Conservation (phyloP, 2,113 vertebrate species). For the Coryphaenoides rupestris region DNA sequence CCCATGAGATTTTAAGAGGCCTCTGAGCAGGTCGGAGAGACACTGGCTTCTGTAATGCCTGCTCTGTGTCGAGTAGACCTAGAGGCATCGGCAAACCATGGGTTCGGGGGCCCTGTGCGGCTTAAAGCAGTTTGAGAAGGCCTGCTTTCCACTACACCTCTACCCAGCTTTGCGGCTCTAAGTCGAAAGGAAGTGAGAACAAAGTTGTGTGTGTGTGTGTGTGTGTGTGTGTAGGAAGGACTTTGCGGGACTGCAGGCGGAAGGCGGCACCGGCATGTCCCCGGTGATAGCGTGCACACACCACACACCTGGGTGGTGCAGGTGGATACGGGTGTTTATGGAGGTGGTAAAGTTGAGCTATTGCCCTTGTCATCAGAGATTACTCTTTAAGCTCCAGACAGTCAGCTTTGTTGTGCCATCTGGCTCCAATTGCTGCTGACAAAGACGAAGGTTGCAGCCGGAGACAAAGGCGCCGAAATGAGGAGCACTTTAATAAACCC, state of each 20-base stretch:
- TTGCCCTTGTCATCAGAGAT: conserved; percentile 60
- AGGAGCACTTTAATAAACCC: conserved; percentile 68
- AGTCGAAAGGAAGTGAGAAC: too few species aligned
- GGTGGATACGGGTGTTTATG: conserved; percentile 42
- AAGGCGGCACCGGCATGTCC: background rate
- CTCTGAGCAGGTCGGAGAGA: conserved; percentile 46
- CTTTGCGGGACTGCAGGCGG: too few species aligned
- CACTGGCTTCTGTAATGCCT: conserved; percentile 57
- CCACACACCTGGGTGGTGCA: conserved; percentile 47
- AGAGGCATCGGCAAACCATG: conserved; percentile 18
- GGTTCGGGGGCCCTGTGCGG: too few species aligned
- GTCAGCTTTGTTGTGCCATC: conserved; percentile 72
- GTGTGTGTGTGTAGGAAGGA: too few species aligned
- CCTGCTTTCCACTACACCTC: too few species aligned
- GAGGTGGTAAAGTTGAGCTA: conserved; percentile 55
- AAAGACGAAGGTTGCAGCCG: conserved; percentile 64
- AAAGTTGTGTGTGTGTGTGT: too few species aligned
- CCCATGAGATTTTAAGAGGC: conserved; percentile 76
- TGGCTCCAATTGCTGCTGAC: conserved; percentile 71
- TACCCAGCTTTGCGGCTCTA: too few species aligned
- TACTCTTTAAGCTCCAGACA: conserved; percentile 61
- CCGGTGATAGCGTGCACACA: conserved; percentile 14
- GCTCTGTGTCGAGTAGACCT: conserved; percentile 74
- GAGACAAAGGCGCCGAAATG: conserved; percentile 70
- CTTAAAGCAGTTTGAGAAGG: too few species aligned